Percentiles rank a stretch among this genome's conserved stretches.
These are phyloP conservation scores for Lumbricus terrestris DNA, from an alignment of 2,888 invertebrate genomes.

Conservation along the genomic window DNA sequence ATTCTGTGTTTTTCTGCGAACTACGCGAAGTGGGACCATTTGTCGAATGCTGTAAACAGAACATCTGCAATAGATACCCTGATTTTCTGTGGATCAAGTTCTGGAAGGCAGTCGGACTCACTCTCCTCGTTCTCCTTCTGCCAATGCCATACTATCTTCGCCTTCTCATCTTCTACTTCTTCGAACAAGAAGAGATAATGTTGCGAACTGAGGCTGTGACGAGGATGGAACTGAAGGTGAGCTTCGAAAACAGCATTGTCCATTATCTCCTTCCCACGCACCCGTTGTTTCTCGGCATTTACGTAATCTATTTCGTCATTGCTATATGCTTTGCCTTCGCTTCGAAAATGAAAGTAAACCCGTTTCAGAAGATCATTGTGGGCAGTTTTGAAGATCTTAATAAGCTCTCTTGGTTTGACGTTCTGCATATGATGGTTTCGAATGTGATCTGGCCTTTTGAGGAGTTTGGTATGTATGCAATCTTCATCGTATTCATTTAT, in stretches of 20 bases:
- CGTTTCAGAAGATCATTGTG: conserved; percentile 40
- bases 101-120: not conserved
- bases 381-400: conserved; percentile 50
- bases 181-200: conserved; percentile 49
- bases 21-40: conserved; percentile 50
- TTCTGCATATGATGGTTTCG: conserved; percentile 46
- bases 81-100: not conserved
- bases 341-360: conserved; percentile 36
- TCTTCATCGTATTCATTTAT: conserved; percentile 47
- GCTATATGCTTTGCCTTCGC: conserved; percentile 47
- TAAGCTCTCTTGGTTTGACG: conserved; percentile 47
- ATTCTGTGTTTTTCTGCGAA: conserved; percentile 46
- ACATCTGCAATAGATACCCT: not conserved
- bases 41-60: conserved; percentile 44
- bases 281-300: conserved; percentile 49
- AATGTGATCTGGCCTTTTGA: conserved; percentile 53
- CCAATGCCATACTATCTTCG: conserved; percentile 53
- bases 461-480: conserved; percentile 46
- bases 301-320: conserved; percentile 45
- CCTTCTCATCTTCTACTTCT: conserved; percentile 50
- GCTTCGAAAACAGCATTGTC: conserved; percentile 44
- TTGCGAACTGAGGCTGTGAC: conserved; percentile 39
- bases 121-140: conserved; percentile 44
- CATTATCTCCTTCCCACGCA: conserved; percentile 43
- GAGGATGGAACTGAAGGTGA: conserved; percentile 37